Evolutionary conservation across 2,888 invertebrate genomes (phyloP).

Genomic region (Acanthosepion lycidas): DNA sequence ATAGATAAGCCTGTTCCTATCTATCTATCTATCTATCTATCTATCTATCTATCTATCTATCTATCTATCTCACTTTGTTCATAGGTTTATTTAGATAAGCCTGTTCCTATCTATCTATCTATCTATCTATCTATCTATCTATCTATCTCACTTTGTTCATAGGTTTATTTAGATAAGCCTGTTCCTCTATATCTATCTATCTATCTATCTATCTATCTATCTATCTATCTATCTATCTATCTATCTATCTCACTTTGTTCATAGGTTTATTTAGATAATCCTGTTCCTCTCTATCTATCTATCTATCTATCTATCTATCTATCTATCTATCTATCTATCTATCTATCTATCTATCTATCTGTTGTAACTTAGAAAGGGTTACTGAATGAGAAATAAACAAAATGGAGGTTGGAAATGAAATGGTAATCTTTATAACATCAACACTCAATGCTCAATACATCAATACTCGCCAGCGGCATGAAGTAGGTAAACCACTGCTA

Average conservation of each 20-base stretch:
- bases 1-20: neutral
- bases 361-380: too few species aligned
- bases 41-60: neutral
- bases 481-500: too few species aligned
- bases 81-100: neutral
- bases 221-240: neutral
- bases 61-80: neutral
- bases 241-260: neutral
- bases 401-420: too few species aligned
- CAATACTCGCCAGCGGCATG: too few species aligned
- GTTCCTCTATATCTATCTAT: neutral
- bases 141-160: neutral
- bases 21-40: neutral
- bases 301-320: too few species aligned
- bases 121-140: neutral
- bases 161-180: neutral
- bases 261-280: neutral
- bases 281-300: neutral
- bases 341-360: neutral
- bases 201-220: neutral
- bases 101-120: neutral
- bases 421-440: too few species aligned
- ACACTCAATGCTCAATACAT: too few species aligned
- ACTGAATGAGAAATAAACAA: too few species aligned
- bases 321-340: neutral